A percentile compares a stretch with the other conserved stretches of the same genome.
Conservation (phyloP, 2,888 invertebrate genomes). For the Allacma fusca region DNA sequence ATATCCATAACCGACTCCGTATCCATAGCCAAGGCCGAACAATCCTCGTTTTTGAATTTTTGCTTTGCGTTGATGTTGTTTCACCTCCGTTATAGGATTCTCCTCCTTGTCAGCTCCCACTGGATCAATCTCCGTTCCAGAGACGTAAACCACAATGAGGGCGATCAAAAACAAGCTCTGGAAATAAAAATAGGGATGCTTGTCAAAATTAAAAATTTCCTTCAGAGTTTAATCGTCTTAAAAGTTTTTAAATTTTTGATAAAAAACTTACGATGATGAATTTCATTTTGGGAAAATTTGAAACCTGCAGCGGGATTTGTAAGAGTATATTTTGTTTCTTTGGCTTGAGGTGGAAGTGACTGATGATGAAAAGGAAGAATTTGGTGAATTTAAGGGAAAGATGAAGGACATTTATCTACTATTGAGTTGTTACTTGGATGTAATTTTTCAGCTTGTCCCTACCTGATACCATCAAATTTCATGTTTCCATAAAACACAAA, state of each 20-base stretch:
- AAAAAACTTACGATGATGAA: not conserved
- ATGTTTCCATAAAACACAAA: not conserved
- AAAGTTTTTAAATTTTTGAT: not conserved
- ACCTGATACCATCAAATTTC: not conserved
- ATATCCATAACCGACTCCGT: not conserved
- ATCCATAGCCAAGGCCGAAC: not conserved
- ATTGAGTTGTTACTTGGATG: not conserved
- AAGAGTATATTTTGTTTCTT: not conserved
- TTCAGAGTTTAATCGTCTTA: not conserved
- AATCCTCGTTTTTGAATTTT: conserved; percentile 1
- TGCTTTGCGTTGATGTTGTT: not conserved
- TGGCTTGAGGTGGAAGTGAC: not conserved
- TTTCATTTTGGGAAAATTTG: not conserved
- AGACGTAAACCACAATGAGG: not conserved
- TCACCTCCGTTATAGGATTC: not conserved
- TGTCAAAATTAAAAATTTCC: not conserved
- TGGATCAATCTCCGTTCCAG: not conserved
- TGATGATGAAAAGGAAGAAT: not conserved
- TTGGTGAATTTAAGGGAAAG: not conserved
- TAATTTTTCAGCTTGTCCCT: not conserved
- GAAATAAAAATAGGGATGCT: no score
- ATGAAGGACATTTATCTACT: not conserved
- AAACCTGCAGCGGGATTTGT: not conserved
- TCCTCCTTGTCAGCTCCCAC: not conserved
- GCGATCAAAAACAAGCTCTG: not conserved